Evolutionary conservation across 2,888 invertebrate species (phyloP).

Genomic region (Drosophila nr. perissopoda): DNA sequence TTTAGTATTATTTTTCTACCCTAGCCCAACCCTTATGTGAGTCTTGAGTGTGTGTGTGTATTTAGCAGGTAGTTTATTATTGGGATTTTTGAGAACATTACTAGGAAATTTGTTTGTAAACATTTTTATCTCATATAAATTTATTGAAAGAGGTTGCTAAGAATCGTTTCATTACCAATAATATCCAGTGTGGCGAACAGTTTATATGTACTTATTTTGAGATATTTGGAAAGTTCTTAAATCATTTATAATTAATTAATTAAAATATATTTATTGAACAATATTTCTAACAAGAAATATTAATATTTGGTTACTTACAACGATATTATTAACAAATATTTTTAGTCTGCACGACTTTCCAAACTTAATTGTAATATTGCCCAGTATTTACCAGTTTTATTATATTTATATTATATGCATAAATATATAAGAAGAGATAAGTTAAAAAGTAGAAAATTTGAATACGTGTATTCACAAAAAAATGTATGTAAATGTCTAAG

Average conservation of each 20-base stretch:
- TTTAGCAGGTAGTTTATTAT: slow-evolving; percentile 27
- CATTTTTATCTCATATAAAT: background rate
- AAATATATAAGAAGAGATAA: background rate
- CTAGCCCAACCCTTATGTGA: slow-evolving; percentile 13
- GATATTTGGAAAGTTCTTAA: background rate
- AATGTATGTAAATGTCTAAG: background rate
- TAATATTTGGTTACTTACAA: background rate
- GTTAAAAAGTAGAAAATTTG: background rate
- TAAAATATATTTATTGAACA: background rate
- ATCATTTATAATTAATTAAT: background rate
- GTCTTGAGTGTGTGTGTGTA: slow-evolving; percentile 11
- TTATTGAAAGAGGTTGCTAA: background rate
- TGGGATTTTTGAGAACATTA: slow-evolving; percentile 5
- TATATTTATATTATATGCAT: too few species aligned
- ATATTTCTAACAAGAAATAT: background rate
- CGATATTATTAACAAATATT: background rate
- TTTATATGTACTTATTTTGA: background rate
- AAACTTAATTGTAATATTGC: background rate
- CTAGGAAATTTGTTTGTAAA: background rate
- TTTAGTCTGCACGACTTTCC: background rate
- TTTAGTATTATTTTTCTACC: slow-evolving; percentile 32
- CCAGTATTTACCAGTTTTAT: background rate
- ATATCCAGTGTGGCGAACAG: background rate
- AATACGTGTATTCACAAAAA: background rate
- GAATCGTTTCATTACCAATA: background rate